These are phyloP conservation scores for Megalonaias nervosa DNA, from an alignment of 1,140 invertebrate species.

Conservation along the genomic window DNA sequence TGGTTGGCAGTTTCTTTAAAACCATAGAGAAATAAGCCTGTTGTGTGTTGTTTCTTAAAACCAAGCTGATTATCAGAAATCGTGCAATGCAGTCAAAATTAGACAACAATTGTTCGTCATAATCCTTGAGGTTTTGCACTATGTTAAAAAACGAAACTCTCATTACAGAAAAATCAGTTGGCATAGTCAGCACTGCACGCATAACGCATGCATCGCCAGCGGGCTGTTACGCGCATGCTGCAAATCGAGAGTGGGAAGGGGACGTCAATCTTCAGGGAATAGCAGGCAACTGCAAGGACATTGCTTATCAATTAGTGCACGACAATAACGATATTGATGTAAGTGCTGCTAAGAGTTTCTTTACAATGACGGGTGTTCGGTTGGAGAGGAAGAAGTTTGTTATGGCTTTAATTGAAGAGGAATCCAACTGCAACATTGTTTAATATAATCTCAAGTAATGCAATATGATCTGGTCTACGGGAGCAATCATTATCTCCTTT, in stretches of 20 bases:
- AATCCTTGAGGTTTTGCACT: too few species aligned
- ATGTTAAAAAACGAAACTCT: too few species aligned
- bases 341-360: not conserved
- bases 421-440: not conserved
- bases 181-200: constrained; percentile 92
- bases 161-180: constrained; percentile 81
- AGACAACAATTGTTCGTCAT: too few species aligned
- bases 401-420: not conserved
- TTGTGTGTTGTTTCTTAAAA: too few species aligned
- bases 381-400: not conserved
- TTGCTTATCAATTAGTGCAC: constrained; percentile 64
- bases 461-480: too few species aligned
- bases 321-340: constrained; percentile 45
- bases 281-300: constrained; percentile 55
- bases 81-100: too few species aligned
- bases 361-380: not conserved
- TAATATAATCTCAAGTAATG: not conserved
- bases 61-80: too few species aligned
- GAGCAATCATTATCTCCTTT: too few species aligned
- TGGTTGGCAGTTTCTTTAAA: too few species aligned
- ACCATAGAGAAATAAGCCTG: too few species aligned
- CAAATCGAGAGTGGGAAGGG: constrained; percentile 74
- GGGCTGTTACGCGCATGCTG: constrained; percentile 85
- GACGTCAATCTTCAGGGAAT: constrained; percentile 43
- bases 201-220: constrained; percentile 94